Base-by-base conservation (phyloP, 2,797 vertebrate species). In the Ctenosaura bakeri region DNA sequence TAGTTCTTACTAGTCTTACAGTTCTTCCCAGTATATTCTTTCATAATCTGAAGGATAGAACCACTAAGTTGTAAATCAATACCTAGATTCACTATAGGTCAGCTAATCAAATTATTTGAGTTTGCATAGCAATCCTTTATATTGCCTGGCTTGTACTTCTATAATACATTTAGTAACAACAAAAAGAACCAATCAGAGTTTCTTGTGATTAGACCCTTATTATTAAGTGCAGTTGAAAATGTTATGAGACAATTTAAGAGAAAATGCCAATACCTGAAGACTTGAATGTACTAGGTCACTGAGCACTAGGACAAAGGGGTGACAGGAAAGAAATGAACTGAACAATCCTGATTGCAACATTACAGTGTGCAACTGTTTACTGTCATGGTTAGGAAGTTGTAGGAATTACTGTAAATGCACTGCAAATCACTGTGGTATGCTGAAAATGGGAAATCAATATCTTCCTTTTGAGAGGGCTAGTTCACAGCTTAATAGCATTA, bases 341-440 rank as follows among this genome's bases (percentile, higher is more conserved):
- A 83, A 46, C 46, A 32, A 56, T 66, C 42, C 35, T 56, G 69
- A 90, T 69, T 66, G 66, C 66, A 81, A 73, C 24, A 24, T 18
- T 74, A 32, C 35, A 35, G 54, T 35, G 22, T 69, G 74, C 59
- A 18, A 24, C 9, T 14, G 18, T 69, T 84, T 88, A 54, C 29
- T 76, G 10, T 71, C 76, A 29, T 83, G 3, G 92, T 93, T 91
- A 78, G 46, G 81, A 85, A 77, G 92, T 91, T 92, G 89, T 86
- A 92, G 91, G 89, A 93, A 89, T 5, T 79, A 83, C 85, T 73
- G 46, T 88, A 81, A 83, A 66, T 14, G 77, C 78, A 42, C 79
- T 89, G 69, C 35, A 88, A 90, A 83, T 88, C 50, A 56, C 86
- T 90, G 38, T n/a, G 13, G 66, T 81, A 85, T n/a, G 16, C 46